A percentile compares a stretch with the other conserved stretches of the same genome.
Evolutionary conservation across 2,797 vertebrate genomes (phyloP).

Genomic region (Australoheros facetus): DNA sequence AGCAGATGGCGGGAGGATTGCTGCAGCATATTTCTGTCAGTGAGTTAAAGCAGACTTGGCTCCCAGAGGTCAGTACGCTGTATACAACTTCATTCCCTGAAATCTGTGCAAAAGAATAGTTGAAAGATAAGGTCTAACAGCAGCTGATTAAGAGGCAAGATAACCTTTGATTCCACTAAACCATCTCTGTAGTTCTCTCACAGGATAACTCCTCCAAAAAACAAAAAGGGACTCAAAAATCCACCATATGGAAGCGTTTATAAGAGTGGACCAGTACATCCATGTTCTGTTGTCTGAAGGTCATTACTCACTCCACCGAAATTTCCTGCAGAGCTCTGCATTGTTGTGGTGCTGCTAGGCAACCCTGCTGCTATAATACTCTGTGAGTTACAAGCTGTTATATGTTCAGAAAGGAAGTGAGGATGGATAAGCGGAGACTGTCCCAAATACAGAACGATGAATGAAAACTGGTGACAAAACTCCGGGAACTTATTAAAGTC

Average conservation of each 20-base stretch:
- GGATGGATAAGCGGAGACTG: neutral
- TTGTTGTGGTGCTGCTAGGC: constrained; percentile 67
- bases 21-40: constrained; percentile 32
- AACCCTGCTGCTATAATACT: constrained; percentile 42
- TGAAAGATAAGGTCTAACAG: neutral
- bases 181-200: neutral
- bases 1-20: constrained; percentile 11
- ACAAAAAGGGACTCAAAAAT: neutral
- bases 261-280: constrained; percentile 26
- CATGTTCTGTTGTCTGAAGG: constrained; percentile 52
- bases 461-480: neutral
- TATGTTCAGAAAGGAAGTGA: constrained; percentile 17
- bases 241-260: constrained; percentile 64
- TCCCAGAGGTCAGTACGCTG: constrained; percentile 18
- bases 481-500: neutral
- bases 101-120: neutral
- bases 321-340: constrained; percentile 45
- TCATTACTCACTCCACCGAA: constrained; percentile 52
- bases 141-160: neutral
- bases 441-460: neutral
- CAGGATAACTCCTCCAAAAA: neutral
- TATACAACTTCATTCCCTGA: constrained; percentile 10
- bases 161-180: neutral
- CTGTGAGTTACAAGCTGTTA: constrained; percentile 27
- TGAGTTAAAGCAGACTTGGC: constrained; percentile 43